Conservation (phyloP, 1,140 invertebrate species). For the Cyclargus thomasi region DNA sequence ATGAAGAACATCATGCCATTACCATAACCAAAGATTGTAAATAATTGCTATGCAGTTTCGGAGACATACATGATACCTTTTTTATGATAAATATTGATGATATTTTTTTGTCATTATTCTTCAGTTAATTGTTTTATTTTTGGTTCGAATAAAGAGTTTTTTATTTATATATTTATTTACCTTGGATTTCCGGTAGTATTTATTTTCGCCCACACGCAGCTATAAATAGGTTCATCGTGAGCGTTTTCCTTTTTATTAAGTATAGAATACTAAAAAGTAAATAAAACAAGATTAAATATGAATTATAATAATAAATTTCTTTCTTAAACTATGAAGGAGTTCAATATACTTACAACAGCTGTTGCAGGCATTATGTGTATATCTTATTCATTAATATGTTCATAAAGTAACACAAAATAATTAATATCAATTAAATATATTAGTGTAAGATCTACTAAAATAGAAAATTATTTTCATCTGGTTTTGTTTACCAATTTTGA, state of each 20-base stretch:
- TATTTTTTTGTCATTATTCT: too few relatives aligned
- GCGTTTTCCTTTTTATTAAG: constrained; percentile 89
- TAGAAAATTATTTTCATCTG: too few relatives aligned
- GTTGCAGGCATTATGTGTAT: constrained; percentile 34
- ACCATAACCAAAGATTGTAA: too few relatives aligned
- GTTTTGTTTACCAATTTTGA: too few relatives aligned
- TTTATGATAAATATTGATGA: neutral
- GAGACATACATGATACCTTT: too few relatives aligned
- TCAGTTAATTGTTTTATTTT: too few relatives aligned
- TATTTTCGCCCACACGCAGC: constrained; percentile 87
- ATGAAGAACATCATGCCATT: too few relatives aligned
- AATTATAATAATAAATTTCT: too few relatives aligned
- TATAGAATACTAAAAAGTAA: constrained; percentile 50
- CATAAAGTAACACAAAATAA: constrained; percentile 14
- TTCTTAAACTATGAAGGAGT: neutral
- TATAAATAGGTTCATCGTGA: constrained; percentile 94
- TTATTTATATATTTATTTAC: constrained; percentile 42
- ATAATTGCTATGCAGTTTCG: too few relatives aligned
- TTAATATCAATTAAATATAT: constrained; percentile 2
- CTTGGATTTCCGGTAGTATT: constrained; percentile 70
- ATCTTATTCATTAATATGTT: neutral
- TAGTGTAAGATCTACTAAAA: neutral
- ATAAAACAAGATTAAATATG: neutral
- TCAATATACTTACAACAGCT: constrained; percentile 32
- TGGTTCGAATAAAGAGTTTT: neutral